Evolutionary conservation across 2,113 vertebrate genomes (phyloP).

Genomic region (Alethe castanea): DNA sequence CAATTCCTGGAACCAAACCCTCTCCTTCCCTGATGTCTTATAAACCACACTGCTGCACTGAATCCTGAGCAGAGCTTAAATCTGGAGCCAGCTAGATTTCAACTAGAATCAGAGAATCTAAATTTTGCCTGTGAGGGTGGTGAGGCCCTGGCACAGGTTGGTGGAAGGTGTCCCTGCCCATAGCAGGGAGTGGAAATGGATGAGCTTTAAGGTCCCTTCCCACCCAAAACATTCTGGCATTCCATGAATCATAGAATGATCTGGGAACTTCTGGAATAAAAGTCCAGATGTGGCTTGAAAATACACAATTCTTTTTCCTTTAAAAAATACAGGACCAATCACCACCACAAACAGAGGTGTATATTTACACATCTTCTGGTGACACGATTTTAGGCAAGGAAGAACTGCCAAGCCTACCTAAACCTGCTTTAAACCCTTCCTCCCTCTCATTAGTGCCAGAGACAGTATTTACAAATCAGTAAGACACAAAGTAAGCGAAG

Average conservation of each 20-base stretch:
- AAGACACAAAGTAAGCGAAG: background rate
- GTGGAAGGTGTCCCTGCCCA: background rate
- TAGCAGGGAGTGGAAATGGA: background rate
- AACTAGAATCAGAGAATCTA: background rate
- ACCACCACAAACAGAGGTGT: rapidly evolving
- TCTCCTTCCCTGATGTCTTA: background rate
- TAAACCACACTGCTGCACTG: rapidly evolving
- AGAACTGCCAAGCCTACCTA: background rate
- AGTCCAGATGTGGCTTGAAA: background rate
- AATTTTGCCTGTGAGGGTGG: background rate
- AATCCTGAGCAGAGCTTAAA: background rate
- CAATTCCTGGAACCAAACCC: background rate
- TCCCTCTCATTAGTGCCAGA: background rate
- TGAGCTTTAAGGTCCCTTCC: background rate
- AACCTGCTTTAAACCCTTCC: background rate
- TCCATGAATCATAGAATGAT: background rate
- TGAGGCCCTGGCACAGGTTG: background rate
- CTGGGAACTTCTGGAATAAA: background rate
- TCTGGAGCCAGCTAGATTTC: background rate
- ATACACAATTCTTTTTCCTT: background rate
- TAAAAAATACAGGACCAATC: background rate
- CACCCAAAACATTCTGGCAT: background rate
- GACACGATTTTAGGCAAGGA: rapidly evolving
- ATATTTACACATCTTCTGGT: rapidly evolving
- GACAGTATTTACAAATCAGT: background rate